A percentile compares a stretch with the other conserved stretches of the same genome.
These are phyloP conservation scores for Lutraria rhynchaena DNA, from an alignment of 1,140 invertebrate genomes.

Conservation along the genomic window DNA sequence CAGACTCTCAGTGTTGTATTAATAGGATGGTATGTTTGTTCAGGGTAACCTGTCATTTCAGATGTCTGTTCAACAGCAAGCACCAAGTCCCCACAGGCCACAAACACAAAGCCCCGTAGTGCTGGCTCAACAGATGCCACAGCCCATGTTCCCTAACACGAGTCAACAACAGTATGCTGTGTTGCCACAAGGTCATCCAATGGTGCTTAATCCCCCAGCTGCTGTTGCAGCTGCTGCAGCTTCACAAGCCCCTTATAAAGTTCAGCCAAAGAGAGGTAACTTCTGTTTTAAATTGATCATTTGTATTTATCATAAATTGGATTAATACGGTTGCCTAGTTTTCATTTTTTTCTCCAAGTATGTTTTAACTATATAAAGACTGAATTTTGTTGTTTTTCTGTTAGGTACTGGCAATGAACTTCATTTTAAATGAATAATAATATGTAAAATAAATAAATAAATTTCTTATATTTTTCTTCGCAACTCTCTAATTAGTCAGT, in stretches of 20 bases:
- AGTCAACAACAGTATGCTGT: slow-evolving; percentile 32
- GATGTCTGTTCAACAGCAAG: slow-evolving; percentile 76
- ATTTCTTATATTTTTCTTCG: too few species aligned
- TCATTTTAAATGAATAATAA: too few species aligned
- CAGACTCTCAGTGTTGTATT: too few species aligned
- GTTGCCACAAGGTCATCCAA: slow-evolving; percentile 16
- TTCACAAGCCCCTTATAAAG: slow-evolving; percentile 79
- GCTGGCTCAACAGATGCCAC: slow-evolving; percentile 11
- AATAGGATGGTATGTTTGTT: too few species aligned
- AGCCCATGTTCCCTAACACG: slow-evolving; percentile 17
- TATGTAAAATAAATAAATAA: too few species aligned
- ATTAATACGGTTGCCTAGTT: too few species aligned
- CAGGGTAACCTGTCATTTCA: background rate
- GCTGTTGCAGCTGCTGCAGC: slow-evolving; percentile 81
- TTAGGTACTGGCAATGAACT: too few species aligned
- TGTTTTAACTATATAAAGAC: too few species aligned
- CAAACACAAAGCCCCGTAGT: slow-evolving; percentile 86
- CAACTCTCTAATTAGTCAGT: too few species aligned
- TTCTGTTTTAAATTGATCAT: background rate
- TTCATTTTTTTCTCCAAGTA: too few species aligned
- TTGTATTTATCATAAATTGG: too few species aligned
- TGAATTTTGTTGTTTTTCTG: too few species aligned
- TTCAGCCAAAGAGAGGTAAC: slow-evolving; percentile 67
- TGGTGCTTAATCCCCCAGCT: slow-evolving; percentile 62
- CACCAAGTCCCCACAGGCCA: slow-evolving; percentile 87